A percentile compares a stretch with the other conserved stretches of the same genome.
Evolutionary conservation across 2,797 vertebrate species (phyloP).

Genomic region (Phalanger gymnotis): DNA sequence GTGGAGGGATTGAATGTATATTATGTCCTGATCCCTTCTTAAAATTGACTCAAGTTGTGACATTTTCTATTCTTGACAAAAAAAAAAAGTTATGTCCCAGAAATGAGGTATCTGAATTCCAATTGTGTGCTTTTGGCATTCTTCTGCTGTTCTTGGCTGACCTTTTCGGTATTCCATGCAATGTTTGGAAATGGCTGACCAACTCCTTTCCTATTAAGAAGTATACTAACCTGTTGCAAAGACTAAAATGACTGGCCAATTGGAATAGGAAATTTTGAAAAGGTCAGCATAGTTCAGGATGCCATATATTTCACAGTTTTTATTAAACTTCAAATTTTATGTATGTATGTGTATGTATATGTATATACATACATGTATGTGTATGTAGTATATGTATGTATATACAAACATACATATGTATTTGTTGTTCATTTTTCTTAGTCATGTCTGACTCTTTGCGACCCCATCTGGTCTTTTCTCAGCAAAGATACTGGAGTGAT

Average conservation of each 20-base stretch:
- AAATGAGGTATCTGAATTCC: constrained; percentile 72
- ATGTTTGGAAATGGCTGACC: constrained; percentile 80
- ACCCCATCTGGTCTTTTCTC: not conserved
- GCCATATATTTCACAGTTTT: constrained; percentile 65
- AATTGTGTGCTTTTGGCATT: constrained; percentile 78
- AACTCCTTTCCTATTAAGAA: constrained; percentile 78
- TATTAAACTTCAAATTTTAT: constrained; percentile 44
- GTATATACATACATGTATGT: not conserved
- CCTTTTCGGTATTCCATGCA: constrained; percentile 86
- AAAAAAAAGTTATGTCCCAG: constrained; percentile 74
- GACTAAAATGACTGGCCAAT: constrained; percentile 71
- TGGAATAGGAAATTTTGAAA: constrained; percentile 82
- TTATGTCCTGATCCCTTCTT: not conserved
- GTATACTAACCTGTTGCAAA: constrained; percentile 75
- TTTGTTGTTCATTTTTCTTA: not conserved
- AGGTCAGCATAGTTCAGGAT: constrained; percentile 79
- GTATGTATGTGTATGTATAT: not conserved
- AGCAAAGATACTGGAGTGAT: not conserved
- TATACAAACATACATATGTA: too few relatives aligned
- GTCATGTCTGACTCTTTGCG: not conserved
- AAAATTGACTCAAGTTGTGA: constrained; percentile 78
- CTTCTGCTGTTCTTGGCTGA: constrained; percentile 75
- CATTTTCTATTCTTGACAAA: constrained; percentile 83
- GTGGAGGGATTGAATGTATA: not conserved
- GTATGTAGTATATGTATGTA: too few relatives aligned